Conservation (phyloP, 2,888 invertebrate species). For the Seira ritae region DNA sequence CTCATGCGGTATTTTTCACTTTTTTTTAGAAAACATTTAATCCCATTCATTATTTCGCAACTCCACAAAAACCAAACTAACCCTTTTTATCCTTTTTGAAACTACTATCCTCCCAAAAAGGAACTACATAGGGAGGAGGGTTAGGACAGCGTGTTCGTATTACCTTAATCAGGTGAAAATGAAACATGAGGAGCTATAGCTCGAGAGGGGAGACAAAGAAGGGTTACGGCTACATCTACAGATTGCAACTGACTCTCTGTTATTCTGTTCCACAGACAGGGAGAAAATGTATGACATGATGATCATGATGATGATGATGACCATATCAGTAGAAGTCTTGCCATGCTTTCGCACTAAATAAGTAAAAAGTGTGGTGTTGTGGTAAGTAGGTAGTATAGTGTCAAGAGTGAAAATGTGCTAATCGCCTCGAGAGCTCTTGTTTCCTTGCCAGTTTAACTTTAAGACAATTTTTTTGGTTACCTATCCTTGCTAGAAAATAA, state of each 20-base stretch:
- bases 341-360: too few species aligned
- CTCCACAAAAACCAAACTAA: too few species aligned
- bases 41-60: too few species aligned
- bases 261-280: constrained; percentile 18
- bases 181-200: too few species aligned
- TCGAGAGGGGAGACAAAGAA: too few species aligned
- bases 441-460: constrained; percentile 43
- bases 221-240: too few species aligned
- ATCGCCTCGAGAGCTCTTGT: constrained; percentile 46
- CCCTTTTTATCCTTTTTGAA: too few species aligned
- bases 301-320: too few species aligned
- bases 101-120: constrained; percentile 22
- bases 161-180: constrained; percentile 31
- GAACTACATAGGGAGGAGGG: neutral
- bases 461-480: constrained; percentile 33
- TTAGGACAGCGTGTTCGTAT: constrained; percentile 1
- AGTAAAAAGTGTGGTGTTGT: too few species aligned
- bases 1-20: too few species aligned
- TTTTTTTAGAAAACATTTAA: too few species aligned
- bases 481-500: constrained; percentile 6
- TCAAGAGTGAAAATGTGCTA: constrained; percentile 49
- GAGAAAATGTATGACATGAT: constrained; percentile 42
- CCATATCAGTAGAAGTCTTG: constrained; percentile 35
- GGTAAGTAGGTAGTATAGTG: constrained; percentile 39
- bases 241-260: constrained; percentile 3